Evolutionary conservation across 1,140 invertebrate genomes (phyloP).

Genomic region (Drosophila nigrodunni): DNA sequence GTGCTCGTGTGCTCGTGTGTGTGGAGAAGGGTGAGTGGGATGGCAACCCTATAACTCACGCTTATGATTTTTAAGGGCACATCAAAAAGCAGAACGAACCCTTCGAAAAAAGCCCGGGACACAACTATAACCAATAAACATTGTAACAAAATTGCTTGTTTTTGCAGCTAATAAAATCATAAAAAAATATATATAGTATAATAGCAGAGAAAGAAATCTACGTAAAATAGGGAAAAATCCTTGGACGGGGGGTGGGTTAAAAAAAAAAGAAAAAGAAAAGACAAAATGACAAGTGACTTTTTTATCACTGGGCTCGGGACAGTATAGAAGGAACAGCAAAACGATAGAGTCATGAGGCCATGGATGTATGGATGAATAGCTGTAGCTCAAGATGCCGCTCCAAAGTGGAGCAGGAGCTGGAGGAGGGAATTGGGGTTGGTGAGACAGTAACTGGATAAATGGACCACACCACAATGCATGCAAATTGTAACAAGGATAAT

Average conservation of each 20-base stretch:
- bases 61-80: constrained; percentile 82
- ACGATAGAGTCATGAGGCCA: constrained; percentile 37
- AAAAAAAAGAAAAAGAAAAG: constrained; percentile 7
- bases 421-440: not conserved
- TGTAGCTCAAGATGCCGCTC: constrained; percentile 22
- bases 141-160: constrained; percentile 81
- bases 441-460: constrained; percentile 37
- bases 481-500: constrained; percentile 80
- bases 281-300: constrained; percentile 76
- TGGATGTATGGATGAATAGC: constrained; percentile 71
- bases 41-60: constrained; percentile 60
- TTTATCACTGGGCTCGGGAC: constrained; percentile 62
- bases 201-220: constrained; percentile 20
- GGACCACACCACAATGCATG: constrained; percentile 71
- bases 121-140: constrained; percentile 81
- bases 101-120: constrained; percentile 35
- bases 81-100: constrained; percentile 60
- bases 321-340: constrained; percentile 5
- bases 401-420: not conserved
- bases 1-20: not conserved
- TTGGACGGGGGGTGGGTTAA: constrained; percentile 43
- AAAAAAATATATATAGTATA: constrained; percentile 55
- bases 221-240: constrained; percentile 39
- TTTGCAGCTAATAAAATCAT: constrained; percentile 84
- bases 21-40: not conserved